These are phyloP conservation scores for Zhuqinia jingwanae DNA, from an alignment of 2,888 invertebrate genomes.

Conservation along the genomic window DNA sequence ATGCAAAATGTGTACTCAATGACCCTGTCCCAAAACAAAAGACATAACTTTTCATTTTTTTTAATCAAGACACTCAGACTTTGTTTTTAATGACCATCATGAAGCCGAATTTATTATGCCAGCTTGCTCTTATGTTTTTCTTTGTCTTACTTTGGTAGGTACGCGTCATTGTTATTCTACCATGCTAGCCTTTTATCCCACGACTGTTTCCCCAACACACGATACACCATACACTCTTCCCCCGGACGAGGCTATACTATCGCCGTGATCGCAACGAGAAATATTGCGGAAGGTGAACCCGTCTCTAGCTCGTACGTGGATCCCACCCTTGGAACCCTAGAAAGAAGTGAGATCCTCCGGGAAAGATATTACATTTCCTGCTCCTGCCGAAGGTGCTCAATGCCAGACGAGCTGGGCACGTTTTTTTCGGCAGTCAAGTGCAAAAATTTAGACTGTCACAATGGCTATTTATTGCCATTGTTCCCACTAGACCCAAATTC, in stretches of 20 bases:
- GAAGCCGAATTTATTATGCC: neutral
- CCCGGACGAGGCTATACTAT: conserved; percentile 59
- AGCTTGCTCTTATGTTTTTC: neutral
- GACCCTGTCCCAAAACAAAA: neutral
- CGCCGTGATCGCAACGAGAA: conserved; percentile 66
- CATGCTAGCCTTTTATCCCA: conserved; percentile 71
- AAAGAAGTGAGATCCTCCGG: conserved; percentile 64
- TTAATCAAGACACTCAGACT: neutral
- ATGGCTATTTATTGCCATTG: conserved; percentile 71
- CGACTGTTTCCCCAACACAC: conserved; percentile 72
- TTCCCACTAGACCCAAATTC: conserved; percentile 68
- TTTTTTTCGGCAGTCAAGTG: conserved; percentile 73
- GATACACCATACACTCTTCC: conserved; percentile 55
- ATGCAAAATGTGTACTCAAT: neutral
- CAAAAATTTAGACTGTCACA: conserved; percentile 64
- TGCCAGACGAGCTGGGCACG: conserved; percentile 66
- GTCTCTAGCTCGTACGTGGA: conserved; percentile 72
- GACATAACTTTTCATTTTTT: neutral
- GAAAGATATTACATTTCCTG: conserved; percentile 73
- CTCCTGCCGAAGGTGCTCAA: conserved; percentile 65
- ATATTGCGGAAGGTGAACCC: conserved; percentile 69
- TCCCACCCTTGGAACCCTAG: conserved; percentile 68
- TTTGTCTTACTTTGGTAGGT: conserved; percentile 57
- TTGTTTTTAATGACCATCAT: neutral
- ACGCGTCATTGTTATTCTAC: conserved; percentile 72